Evolutionary conservation across 2,888 invertebrate genomes (phyloP).

Genomic region (Epicampocera succincta): DNA sequence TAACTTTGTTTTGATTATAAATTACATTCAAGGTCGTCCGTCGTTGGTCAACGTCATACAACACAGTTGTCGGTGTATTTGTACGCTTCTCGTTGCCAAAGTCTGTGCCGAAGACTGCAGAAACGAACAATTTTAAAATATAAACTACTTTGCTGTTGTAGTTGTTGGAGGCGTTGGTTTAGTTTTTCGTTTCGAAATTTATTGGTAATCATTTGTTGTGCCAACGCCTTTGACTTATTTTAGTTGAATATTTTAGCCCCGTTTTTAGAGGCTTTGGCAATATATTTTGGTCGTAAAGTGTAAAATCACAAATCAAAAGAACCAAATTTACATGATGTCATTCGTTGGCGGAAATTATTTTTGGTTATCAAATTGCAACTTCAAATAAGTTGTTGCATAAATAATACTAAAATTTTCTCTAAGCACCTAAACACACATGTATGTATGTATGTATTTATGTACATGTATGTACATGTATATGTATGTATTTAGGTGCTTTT

Average conservation of each 20-base stretch:
- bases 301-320: not conserved
- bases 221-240: conserved; percentile 36
- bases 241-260: conserved; percentile 30
- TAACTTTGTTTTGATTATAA: conserved; percentile 25
- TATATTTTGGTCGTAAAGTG: not conserved
- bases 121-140: not conserved
- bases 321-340: not conserved
- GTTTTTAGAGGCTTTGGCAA: conserved; percentile 32
- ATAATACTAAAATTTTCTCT: no score
- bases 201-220: conserved; percentile 2
- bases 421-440: no score
- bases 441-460: no score
- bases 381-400: no score
- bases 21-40: conserved; percentile 50
- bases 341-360: no score
- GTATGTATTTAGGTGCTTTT: no score
- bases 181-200: not conserved
- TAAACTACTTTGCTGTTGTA: not conserved
- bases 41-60: conserved; percentile 5
- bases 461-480: no score
- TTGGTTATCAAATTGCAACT: no score
- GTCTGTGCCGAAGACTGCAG: not conserved
- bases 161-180: not conserved
- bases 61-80: not conserved
- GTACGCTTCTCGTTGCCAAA: conserved; percentile 23